phyloP scores from a whole-genome alignment of 1,140 invertebrate genomes.

The Drosophila parabipectinata region DNA sequence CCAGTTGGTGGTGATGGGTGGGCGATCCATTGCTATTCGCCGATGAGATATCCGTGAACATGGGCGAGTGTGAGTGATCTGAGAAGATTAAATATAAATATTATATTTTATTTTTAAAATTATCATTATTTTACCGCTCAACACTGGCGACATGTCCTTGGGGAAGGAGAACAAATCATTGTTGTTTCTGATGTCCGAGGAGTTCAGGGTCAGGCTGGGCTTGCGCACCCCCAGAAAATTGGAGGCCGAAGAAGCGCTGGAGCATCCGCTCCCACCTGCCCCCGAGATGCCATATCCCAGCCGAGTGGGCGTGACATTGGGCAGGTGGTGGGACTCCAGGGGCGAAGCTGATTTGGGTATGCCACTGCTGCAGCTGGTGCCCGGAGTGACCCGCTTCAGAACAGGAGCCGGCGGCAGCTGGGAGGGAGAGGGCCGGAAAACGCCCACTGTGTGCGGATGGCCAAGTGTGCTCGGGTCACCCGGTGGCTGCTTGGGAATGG shows the following conservation, averaged over 20 bases:
- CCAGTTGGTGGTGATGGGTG: constrained; percentile 70
- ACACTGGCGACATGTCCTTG: constrained; percentile 77
- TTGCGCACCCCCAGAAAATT: constrained; percentile 75
- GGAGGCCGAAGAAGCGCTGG: constrained; percentile 37
- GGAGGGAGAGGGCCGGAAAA: constrained; percentile 72
- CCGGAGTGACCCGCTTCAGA: constrained; percentile 49
- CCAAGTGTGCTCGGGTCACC: constrained; percentile 40
- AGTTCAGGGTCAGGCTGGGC: constrained; percentile 74
- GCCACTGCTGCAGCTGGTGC: constrained; percentile 21
- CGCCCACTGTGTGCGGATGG: constrained; percentile 29
- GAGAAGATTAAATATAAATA: background rate
- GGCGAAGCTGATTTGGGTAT: constrained; percentile 78
- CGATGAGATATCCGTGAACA: constrained; percentile 73
- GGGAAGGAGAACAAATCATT: constrained; percentile 78
- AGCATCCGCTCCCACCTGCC: constrained; percentile 21
- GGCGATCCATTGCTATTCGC: constrained; percentile 64
- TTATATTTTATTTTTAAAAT: background rate
- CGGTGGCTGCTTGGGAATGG: constrained; percentile 77
- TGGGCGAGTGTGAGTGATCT: constrained; percentile 76
- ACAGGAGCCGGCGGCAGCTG: constrained; percentile 77
- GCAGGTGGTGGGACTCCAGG: constrained; percentile 74
- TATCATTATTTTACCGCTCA: constrained; percentile 48
- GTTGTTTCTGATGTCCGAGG: constrained; percentile 76
- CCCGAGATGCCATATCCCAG: constrained; percentile 6
- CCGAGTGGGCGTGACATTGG: constrained; percentile 57